Conservation (phyloP, 1,140 invertebrate species). For the Coelopa frigida region DNA sequence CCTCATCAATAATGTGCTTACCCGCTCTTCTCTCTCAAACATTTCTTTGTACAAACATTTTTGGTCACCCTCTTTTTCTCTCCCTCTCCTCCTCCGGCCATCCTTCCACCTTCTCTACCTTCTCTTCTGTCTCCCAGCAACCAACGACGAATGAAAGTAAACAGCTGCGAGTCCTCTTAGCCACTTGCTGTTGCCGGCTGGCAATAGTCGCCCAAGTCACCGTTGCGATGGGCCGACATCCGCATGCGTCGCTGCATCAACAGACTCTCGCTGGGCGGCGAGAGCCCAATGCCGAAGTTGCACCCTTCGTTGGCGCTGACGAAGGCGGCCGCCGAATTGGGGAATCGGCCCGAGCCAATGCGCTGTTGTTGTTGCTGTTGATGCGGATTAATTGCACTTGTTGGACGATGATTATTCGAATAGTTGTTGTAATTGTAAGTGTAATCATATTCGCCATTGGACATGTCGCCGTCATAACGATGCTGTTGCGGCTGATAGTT, state of each 20-base stretch:
- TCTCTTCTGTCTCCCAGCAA: too few species aligned
- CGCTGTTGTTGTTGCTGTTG: constrained; percentile 11
- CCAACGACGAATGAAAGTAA: too few species aligned
- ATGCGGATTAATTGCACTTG: too few species aligned
- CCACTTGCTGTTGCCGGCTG: constrained; percentile 38
- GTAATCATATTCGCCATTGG: not conserved
- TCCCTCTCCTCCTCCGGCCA: too few species aligned
- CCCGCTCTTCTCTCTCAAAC: too few species aligned
- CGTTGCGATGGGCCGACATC: constrained; percentile 1
- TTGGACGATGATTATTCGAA: not conserved
- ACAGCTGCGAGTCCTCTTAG: too few species aligned
- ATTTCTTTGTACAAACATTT: too few species aligned
- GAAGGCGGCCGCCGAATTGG: not conserved
- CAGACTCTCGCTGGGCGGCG: constrained; percentile 75
- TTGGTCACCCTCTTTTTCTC: too few species aligned
- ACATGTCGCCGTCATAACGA: not conserved
- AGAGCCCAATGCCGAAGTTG: constrained; percentile 59
- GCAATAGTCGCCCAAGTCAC: constrained; percentile 23
- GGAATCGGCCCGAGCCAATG: constrained; percentile 14
- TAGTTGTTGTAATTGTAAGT: not conserved
- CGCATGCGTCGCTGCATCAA: constrained; percentile 66
- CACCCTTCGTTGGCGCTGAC: not conserved
- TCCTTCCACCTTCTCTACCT: too few species aligned
- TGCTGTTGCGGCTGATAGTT: not conserved
- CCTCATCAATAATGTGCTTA: too few species aligned